These are phyloP conservation scores for Poecilia velifera DNA, from an alignment of 2,797 vertebrate species.

Conservation along the genomic window DNA sequence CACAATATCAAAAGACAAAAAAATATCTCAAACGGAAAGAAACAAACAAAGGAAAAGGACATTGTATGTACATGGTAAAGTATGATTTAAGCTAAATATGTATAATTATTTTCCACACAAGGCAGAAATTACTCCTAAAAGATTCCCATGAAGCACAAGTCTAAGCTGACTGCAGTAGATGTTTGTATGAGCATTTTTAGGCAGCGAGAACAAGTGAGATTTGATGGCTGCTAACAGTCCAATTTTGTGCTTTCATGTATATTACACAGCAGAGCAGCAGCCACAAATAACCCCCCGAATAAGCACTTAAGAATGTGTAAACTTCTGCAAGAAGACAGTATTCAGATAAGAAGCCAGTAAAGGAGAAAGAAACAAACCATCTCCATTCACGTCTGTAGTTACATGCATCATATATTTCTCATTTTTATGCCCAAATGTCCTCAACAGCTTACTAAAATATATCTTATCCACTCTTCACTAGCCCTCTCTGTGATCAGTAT, in stretches of 20 bases:
- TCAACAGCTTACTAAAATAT: not conserved
- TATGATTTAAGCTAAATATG: not conserved
- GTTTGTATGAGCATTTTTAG: slow-evolving; percentile 10
- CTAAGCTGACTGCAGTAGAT: not conserved
- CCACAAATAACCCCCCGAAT: slow-evolving; percentile 25
- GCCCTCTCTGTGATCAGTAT: not conserved
- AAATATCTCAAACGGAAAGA: not conserved
- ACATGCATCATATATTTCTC: not conserved
- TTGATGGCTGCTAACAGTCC: slow-evolving; percentile 29
- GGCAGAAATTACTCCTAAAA: not conserved
- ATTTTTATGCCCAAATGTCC: not conserved
- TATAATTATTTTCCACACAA: not conserved
- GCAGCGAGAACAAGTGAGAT: slow-evolving; percentile 16
- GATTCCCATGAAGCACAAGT: not conserved
- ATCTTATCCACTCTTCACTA: not conserved
- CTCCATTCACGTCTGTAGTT: not conserved
- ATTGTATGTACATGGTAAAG: not conserved
- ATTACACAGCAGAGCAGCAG: slow-evolving; percentile 33
- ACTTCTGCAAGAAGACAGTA: slow-evolving; percentile 13
- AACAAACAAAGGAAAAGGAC: not conserved
- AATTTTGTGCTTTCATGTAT: slow-evolving; percentile 51
- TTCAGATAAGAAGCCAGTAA: not conserved
- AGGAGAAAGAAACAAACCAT: not conserved
- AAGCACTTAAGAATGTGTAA: slow-evolving; percentile 10
- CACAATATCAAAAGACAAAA: not conserved